Base-by-base conservation (phyloP, 1,140 invertebrate species). In the Danaus plexippus region DNA sequence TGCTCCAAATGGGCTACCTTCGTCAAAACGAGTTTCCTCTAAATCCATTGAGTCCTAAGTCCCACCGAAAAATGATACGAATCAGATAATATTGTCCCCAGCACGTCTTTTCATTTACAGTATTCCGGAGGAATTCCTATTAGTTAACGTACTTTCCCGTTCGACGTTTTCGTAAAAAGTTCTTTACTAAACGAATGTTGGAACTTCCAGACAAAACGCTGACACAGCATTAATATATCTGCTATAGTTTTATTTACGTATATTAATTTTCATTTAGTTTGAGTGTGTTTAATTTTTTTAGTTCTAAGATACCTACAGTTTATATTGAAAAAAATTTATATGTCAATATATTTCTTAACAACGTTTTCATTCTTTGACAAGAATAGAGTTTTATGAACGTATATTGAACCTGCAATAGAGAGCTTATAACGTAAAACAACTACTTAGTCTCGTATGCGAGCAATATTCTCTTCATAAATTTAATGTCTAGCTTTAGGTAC, bases 61-160 rank as follows among this genome's bases (percentile, higher is more conserved):
- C 55, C 46, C 69, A 74, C 68, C 71, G 63, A 77, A 78, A 73
- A 77, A 74, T 80, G 80, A 76, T 75, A 70, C 63, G 63, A 67
- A 59, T 63, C 67, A 65, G 66, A 71, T 69, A 69, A 61, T 53
- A 64, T 53, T 69, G 69, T 67, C 57, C 70, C 68, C 67, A 73
- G 77, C 80, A 85, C 82, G 80, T 82, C 71, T 77, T 75, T 72
- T 72, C 71, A 85, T 83, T 82, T 85, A 81, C 82, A 83, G 73
- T 81, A 76, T 83, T 73, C 69, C 69, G 67, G 67, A 74, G 72
- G 80, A 85, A 84, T 85, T 80, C 64, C 77, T 81, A 85, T 83
- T 82, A 83, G 79, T 69, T 60, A 79, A 75, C 67, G 73, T 71
- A 77, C 69, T 83, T 76, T 81, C 68, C 69, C 73, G 64, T 76